Evolutionary conservation across 2,888 invertebrate species (phyloP), one percentile per base, ranked within the genome.

Genomic region (Amphipoea lucens): DNA sequence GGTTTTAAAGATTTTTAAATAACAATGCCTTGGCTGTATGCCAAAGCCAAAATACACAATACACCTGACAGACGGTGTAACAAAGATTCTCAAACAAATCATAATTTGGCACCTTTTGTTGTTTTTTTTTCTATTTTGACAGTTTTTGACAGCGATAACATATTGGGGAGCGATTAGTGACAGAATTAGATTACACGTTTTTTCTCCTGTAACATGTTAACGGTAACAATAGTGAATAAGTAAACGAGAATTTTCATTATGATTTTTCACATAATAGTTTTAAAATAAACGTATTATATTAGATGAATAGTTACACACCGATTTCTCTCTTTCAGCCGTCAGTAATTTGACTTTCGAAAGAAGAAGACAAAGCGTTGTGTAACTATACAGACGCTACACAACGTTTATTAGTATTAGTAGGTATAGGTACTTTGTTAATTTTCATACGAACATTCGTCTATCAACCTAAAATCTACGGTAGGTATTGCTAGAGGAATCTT

Each of bases 31-130:
- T 94, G 95, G 94, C 92, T 51, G 73, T 76, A 82, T 76, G 94
- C 95, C 95, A 95, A 91, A 83, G 78, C 87, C 91, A 91, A 92
- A 93, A 92, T 92, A 85, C 78, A 85, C 87, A 90, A 91, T 89
- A 94, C 92, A 95, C 93, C 93, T 94, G 93, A 90, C 90, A 87
- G 86, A 78, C 83, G 77, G 71, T 84, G 86, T 83, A 85, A 88
- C 88, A 87, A 90, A 90, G 72, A 85, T 85, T 81, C 79, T 84
- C 79, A 88, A 88, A 87, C 85, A 90, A 89, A 86, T 87, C 89
- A 85, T 88, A 85, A 87, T 88, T 87, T 86, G 85, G 79, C 76
- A 75, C 20, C 77, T 80, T 83, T 85, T 88, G 78, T 84, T 83
- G 12, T 57, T 72, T 78, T 82, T 79, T 76, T 71, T 63, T 48